A percentile compares a stretch with the other conserved stretches of the same genome.
phyloP scores from a whole-genome alignment of 2,113 vertebrate species.

The Calyptommatus sinebrachiatus region DNA sequence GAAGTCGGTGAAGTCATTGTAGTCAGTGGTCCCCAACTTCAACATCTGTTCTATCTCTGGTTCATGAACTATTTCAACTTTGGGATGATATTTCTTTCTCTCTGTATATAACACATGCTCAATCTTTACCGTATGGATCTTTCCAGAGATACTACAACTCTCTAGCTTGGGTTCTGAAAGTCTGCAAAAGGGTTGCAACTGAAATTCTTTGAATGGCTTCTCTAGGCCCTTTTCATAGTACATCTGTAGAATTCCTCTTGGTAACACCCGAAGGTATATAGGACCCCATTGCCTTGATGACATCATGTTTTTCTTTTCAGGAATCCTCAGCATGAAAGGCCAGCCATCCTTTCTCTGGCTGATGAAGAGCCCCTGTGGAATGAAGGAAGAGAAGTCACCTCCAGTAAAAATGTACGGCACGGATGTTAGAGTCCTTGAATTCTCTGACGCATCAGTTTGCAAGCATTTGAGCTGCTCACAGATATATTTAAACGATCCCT shows the following conservation, averaged over 20 bases:
- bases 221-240: constrained; percentile 94
- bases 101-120: constrained; percentile 88
- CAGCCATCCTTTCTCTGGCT: constrained; percentile 84
- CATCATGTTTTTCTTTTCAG: constrained; percentile 98
- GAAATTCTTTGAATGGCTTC: constrained; percentile 92
- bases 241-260: constrained; percentile 90
- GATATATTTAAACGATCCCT: constrained; percentile 84
- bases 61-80: constrained; percentile 84
- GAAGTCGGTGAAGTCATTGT: constrained; percentile 85
- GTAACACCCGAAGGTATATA: constrained; percentile 85
- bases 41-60: constrained; percentile 88
- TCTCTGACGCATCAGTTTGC: constrained; percentile 59
- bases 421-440: constrained; percentile 21
- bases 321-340: constrained; percentile 94
- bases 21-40: constrained; percentile 88
- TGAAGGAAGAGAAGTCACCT: constrained; percentile 59
- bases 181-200: constrained; percentile 83
- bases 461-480: constrained; percentile 87
- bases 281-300: constrained; percentile 97
- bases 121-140: constrained; percentile 91
- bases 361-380: constrained; percentile 80
- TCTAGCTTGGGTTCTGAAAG: constrained; percentile 90
- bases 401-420: constrained; percentile 25
- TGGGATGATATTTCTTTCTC: constrained; percentile 88
- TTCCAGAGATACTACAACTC: constrained; percentile 83